These are phyloP conservation scores for Bovichtus diacanthus DNA, from an alignment of 2,797 vertebrate species.

Conservation along the genomic window DNA sequence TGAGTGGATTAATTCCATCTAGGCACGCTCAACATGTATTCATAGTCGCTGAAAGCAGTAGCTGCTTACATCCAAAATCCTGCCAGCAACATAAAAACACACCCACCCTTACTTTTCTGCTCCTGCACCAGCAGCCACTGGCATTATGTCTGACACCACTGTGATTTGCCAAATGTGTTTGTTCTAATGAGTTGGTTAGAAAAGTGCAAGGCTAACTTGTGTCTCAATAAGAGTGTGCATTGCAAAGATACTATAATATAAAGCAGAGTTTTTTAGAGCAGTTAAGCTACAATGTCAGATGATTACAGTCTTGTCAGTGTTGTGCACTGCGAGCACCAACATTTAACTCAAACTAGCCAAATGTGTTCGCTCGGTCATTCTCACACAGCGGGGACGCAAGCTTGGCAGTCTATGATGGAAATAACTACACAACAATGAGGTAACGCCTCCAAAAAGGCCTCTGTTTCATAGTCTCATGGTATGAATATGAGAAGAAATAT, in stretches of 20 bases:
- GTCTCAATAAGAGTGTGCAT: conserved; percentile 43
- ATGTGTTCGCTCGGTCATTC: conserved; percentile 31
- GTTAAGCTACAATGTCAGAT: conserved; percentile 41
- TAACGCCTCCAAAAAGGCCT: conserved; percentile 13
- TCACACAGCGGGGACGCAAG: conserved; percentile 9
- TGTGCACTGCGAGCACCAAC: conserved; percentile 5
- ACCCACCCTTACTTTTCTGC: conserved; percentile 64
- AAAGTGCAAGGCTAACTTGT: conserved; percentile 47
- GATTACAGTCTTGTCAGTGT: conserved; percentile 26
- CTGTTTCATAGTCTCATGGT: conserved; percentile 19
- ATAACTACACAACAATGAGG: conserved; percentile 22
- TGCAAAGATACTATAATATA: conserved; percentile 19
- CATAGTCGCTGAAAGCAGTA: conserved; percentile 57
- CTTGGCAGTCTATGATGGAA: conserved; percentile 26
- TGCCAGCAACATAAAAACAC: conserved; percentile 71
- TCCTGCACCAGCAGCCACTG: conserved; percentile 55
- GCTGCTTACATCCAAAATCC: conserved; percentile 72
- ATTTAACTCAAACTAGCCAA: conserved; percentile 2
- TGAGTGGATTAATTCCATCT: conserved; percentile 70
- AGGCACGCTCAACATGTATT: conserved; percentile 59
- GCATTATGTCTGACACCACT: conserved; percentile 59
- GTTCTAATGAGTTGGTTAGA: conserved; percentile 62
- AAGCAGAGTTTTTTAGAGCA: conserved; percentile 20
- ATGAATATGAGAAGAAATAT: conserved; percentile 34
- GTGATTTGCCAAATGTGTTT: conserved; percentile 65